These are phyloP conservation scores for Holothuria scabra DNA, from an alignment of 53 echinoderm and acorn worm genomes.

Conservation along the genomic window DNA sequence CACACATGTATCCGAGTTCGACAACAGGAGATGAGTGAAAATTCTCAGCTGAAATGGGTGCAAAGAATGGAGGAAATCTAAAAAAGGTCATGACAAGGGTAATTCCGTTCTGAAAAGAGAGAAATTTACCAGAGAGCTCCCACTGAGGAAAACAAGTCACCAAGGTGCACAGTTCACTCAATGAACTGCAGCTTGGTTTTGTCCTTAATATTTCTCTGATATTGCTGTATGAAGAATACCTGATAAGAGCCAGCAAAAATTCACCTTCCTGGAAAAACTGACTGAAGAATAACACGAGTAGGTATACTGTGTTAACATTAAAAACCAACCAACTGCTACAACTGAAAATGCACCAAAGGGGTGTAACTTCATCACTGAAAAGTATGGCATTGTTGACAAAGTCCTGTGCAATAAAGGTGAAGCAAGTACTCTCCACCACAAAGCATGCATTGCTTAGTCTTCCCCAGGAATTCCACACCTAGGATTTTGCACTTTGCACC, in stretches of 20 bases:
- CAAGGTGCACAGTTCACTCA: not conserved
- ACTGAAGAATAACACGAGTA: not conserved
- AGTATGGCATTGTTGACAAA: slow-evolving; percentile 9
- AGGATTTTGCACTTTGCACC: too few species aligned
- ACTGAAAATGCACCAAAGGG: not conserved
- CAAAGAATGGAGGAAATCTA: not conserved
- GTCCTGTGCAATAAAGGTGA: not conserved
- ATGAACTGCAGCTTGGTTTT: not conserved
- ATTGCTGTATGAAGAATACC: slow-evolving; percentile 17
- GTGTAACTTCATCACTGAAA: not conserved
- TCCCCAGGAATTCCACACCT: too few species aligned
- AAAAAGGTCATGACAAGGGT: slow-evolving; percentile 15
- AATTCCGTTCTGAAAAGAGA: too few species aligned
- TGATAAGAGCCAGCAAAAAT: not conserved
- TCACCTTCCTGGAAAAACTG: not conserved
- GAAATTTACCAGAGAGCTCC: not conserved
- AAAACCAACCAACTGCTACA: not conserved
- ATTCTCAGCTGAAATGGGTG: not conserved
- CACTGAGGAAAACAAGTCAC: slow-evolving; percentile 22
- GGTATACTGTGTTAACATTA: not conserved
- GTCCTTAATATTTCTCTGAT: slow-evolving; percentile 8
- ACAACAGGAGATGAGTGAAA: not conserved
- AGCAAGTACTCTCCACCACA: not conserved
- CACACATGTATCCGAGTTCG: not conserved
- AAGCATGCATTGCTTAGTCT: not conserved